Percentiles rank a stretch among this genome's conserved stretches.
These are phyloP conservation scores for Drosophila greeni DNA, from an alignment of 2,888 invertebrate species.

Conservation along the genomic window DNA sequence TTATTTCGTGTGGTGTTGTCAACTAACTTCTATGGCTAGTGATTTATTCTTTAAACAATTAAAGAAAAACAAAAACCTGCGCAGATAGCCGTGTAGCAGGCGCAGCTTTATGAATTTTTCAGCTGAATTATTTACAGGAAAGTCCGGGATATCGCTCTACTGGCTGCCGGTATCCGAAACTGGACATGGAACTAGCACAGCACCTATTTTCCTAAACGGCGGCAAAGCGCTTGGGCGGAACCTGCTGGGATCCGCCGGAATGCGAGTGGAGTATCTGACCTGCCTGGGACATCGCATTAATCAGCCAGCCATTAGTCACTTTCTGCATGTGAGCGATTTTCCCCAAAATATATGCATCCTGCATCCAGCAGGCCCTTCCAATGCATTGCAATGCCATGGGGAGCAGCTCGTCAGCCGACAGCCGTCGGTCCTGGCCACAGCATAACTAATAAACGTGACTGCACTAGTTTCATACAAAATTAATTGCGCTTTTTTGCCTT, in stretches of 20 bases:
- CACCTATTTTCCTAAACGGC: conserved; percentile 9
- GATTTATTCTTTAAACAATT: conserved; percentile 74
- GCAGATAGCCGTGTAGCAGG: conserved; percentile 31
- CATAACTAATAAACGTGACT: conserved; percentile 41
- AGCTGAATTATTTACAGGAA: conserved; percentile 66
- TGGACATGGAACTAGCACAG: conserved; percentile 5
- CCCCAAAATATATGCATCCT: conserved; percentile 10
- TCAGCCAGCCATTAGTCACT: conserved; percentile 8
- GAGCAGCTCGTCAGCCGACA: conserved; percentile 3
- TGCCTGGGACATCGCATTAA: conserved; percentile 1
- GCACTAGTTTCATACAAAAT: conserved; percentile 41
- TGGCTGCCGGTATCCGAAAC: conserved; percentile 31
- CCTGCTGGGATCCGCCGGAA: neutral
- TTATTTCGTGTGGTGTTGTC: conserved; percentile 67
- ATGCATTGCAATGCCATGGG: conserved; percentile 10
- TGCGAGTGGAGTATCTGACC: conserved; percentile 1
- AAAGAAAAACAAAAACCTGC: conserved; percentile 49
- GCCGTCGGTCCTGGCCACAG: conserved; percentile 10
- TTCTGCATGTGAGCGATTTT: conserved; percentile 1
- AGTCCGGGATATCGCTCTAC: conserved; percentile 55
- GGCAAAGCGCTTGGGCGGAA: neutral
- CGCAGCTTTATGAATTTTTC: conserved; percentile 67
- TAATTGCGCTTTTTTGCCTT: conserved; percentile 28
- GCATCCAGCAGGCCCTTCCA: neutral
- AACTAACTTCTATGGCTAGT: conserved; percentile 64